Evolutionary conservation across 2,888 invertebrate genomes (phyloP).

Genomic region (Phyllotreta cruciferae): DNA sequence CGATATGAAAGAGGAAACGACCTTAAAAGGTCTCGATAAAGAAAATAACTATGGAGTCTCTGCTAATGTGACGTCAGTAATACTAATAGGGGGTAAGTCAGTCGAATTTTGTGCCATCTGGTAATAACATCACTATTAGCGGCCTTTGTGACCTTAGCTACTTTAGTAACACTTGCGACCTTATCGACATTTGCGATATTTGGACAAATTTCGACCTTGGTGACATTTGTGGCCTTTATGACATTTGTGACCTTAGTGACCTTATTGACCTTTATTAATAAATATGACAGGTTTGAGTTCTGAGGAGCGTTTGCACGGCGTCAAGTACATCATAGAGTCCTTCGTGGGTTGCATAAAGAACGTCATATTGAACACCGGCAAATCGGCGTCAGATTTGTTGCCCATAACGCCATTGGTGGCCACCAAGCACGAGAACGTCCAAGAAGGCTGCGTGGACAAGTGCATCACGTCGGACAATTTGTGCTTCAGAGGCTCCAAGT

Average conservation of each 20-base stretch:
- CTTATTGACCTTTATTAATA: too few relatives aligned
- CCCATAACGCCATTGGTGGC: slow-evolving; percentile 85
- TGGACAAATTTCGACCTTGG: neutral
- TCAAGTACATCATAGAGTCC: slow-evolving; percentile 91
- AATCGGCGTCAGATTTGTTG: slow-evolving; percentile 81
- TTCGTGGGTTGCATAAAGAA: slow-evolving; percentile 92
- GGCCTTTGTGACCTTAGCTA: neutral
- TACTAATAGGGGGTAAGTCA: slow-evolving; percentile 80
- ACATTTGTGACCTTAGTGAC: too few relatives aligned
- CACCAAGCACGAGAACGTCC: slow-evolving; percentile 87
- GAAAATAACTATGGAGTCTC: slow-evolving; percentile 87
- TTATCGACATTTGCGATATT: too few relatives aligned
- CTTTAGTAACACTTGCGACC: neutral
- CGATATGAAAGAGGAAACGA: slow-evolving; percentile 80
- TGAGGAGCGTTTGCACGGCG: slow-evolving; percentile 86
- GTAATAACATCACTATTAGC: neutral
- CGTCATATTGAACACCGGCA: slow-evolving; percentile 84
- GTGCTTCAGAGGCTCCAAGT: slow-evolving; percentile 86
- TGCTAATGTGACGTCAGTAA: slow-evolving; percentile 85
- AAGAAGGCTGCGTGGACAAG: slow-evolving; percentile 87
- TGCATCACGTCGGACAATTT: slow-evolving; percentile 82
- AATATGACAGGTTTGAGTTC: slow-evolving; percentile 87
- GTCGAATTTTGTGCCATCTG: too few relatives aligned
- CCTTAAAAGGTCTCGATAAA: slow-evolving; percentile 81
- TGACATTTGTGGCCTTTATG: too few relatives aligned